phyloP scores from a whole-genome alignment of 30 jellyfish, hydroid and myxozoan genomes.

The Turritopsis rubra region DNA sequence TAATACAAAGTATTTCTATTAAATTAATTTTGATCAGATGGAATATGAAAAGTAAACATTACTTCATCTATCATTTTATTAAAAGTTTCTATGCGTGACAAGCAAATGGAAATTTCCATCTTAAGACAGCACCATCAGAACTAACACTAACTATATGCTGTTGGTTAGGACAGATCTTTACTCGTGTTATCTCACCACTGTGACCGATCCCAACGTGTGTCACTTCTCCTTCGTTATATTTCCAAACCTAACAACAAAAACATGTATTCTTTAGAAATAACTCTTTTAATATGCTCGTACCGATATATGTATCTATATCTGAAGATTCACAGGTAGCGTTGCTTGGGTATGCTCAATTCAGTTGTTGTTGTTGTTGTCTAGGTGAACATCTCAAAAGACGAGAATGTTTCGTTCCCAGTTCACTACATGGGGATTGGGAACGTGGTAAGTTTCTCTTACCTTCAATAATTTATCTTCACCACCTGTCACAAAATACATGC shows the following conservation, averaged over 20 bases:
- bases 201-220: slow-evolving; percentile 84
- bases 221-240: slow-evolving; percentile 81
- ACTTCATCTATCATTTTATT: neutral
- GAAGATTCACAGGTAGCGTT: no score
- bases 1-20: no score
- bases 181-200: slow-evolving; percentile 84
- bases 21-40: neutral
- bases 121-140: slow-evolving; percentile 83
- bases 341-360: no score
- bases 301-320: no score
- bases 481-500: slow-evolving; percentile 74
- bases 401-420: no score
- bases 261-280: no score
- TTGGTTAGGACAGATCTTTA: slow-evolving; percentile 79
- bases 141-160: slow-evolving; percentile 84
- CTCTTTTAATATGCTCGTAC: no score
- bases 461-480: slow-evolving; percentile 79
- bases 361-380: no score
- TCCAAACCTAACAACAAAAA: slow-evolving; percentile 57
- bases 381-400: no score
- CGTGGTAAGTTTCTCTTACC: no score
- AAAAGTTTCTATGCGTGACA: neutral
- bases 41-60: no score
- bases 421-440: no score
- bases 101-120: slow-evolving; percentile 76